These are phyloP conservation scores for Actenoides hombroni DNA, from an alignment of 2,113 vertebrate genomes.

Conservation along the genomic window DNA sequence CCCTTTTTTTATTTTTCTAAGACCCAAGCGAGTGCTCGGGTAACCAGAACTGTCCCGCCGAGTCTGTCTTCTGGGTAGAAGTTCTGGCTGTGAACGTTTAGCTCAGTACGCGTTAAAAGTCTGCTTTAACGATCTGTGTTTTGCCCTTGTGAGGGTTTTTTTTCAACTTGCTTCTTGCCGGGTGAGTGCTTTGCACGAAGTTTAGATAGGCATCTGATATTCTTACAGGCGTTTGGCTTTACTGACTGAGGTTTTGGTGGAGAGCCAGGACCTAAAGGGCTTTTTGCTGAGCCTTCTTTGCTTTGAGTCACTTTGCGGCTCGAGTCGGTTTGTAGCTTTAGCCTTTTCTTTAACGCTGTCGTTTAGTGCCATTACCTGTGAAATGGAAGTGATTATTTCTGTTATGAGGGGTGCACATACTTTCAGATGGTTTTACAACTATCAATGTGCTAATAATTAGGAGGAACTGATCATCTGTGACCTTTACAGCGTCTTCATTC, in stretches of 20 bases:
- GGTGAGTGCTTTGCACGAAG: neutral
- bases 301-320: neutral
- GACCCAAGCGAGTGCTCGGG: neutral
- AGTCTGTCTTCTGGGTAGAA: neutral
- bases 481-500: neutral
- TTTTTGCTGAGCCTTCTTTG: neutral
- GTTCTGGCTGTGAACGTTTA: neutral
- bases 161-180: neutral
- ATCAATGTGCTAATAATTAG: neutral
- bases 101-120: neutral
- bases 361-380: neutral
- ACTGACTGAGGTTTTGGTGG: neutral
- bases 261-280: neutral
- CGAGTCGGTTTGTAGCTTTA: neutral
- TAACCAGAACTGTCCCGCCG: neutral
- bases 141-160: neutral
- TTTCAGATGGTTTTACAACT: neutral
- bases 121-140: neutral
- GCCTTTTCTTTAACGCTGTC: neutral
- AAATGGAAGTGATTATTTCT: neutral
- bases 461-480: neutral
- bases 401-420: neutral
- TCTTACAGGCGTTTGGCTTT: neutral
- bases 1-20: accelerated
- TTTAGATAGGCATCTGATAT: neutral